Conservation (phyloP, 1,140 invertebrate species). For the Bombus cullumanus region DNA sequence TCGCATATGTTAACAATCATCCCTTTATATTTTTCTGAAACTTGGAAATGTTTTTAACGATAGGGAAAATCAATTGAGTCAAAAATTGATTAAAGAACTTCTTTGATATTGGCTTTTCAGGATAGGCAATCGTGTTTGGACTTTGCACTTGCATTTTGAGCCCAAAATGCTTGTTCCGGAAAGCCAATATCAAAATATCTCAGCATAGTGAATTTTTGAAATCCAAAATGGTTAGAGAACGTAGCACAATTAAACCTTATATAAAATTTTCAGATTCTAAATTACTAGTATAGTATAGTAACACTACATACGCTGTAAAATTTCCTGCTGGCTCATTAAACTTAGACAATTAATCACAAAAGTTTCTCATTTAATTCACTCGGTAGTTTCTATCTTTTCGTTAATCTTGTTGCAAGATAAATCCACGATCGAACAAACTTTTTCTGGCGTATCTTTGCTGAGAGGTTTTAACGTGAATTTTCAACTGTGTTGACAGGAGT, state of each 20-base stretch:
- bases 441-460: neutral
- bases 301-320: neutral
- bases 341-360: neutral
- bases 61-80: too few relatives aligned
- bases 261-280: neutral
- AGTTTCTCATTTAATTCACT: neutral
- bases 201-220: too few relatives aligned
- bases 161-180: too few relatives aligned
- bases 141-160: too few relatives aligned
- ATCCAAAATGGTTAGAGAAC: too few relatives aligned
- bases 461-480: neutral
- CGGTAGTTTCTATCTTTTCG: neutral
- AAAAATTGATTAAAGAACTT: too few relatives aligned
- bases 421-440: neutral
- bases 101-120: too few relatives aligned
- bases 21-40: too few relatives aligned
- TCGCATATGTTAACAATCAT: neutral
- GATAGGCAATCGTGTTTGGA: too few relatives aligned
- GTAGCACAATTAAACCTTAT: too few relatives aligned
- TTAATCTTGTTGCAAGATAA: neutral
- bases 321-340: neutral
- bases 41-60: too few relatives aligned
- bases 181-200: too few relatives aligned
- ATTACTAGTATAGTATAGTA: neutral
- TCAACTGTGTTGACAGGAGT: neutral